Conservation (phyloP, 2,797 vertebrate genomes). For the Chaetodon trifasciatus region DNA sequence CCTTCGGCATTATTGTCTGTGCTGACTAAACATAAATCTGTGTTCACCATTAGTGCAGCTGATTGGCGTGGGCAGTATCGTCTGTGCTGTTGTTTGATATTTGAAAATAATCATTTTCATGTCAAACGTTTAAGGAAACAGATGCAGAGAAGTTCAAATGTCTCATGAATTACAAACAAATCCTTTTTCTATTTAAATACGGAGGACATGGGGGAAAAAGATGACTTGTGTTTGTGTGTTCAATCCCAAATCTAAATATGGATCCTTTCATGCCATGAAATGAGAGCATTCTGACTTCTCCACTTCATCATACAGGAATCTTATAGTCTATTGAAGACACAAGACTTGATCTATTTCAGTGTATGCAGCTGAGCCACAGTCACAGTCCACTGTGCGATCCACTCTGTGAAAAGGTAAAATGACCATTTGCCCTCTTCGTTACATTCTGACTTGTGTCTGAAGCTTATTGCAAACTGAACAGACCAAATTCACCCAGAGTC, state of each 20-base stretch:
- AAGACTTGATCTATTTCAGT: background rate
- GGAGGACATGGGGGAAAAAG: conserved; percentile 20
- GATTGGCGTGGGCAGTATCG: background rate
- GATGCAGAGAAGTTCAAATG: background rate
- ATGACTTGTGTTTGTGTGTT: conserved; percentile 23
- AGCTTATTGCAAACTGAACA: conserved; percentile 9
- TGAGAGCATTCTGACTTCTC: background rate
- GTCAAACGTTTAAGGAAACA: background rate
- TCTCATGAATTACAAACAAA: conserved; percentile 34
- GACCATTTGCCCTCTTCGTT: background rate
- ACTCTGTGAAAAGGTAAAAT: background rate
- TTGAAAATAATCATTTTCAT: background rate
- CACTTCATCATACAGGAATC: background rate
- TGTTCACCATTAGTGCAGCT: background rate
- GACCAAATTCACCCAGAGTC: conserved; percentile 25
- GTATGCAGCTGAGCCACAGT: background rate
- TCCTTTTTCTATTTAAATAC: conserved; percentile 24
- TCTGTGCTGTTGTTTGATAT: background rate
- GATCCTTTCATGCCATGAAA: conserved; percentile 33
- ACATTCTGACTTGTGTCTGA: background rate
- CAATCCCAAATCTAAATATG: conserved; percentile 47
- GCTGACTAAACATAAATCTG: conserved; percentile 19
- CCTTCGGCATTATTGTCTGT: conserved; percentile 1
- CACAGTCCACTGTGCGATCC: background rate
- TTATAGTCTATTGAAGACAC: background rate